Conservation (phyloP, 2,888 invertebrate genomes). For the Lepidochitona cinerea region DNA sequence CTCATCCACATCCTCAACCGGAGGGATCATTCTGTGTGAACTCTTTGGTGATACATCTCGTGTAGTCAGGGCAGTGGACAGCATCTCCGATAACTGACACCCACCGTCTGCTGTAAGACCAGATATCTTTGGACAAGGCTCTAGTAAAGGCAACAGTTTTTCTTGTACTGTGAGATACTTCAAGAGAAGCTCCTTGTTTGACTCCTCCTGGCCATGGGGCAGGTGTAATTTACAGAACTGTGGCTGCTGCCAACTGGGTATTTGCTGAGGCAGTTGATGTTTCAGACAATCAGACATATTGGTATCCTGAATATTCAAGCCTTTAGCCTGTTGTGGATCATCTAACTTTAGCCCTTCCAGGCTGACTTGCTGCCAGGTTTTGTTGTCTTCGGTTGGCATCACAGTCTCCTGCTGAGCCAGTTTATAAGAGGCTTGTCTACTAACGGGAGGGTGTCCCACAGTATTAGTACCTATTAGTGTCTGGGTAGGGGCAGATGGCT, state of each 20-base stretch:
- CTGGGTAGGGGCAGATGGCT: background rate
- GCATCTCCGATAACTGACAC: background rate
- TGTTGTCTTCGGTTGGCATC: slow-evolving; percentile 75
- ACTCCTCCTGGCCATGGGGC: background rate
- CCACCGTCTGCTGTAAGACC: background rate
- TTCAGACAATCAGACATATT: background rate
- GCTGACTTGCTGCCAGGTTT: background rate
- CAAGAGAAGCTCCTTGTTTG: background rate
- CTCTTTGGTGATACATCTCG: background rate
- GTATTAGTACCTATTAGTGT: slow-evolving; percentile 10
- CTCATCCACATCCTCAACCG: background rate
- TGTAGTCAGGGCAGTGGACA: background rate
- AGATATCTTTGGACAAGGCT: background rate
- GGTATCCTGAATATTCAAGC: background rate
- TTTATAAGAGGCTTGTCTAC: slow-evolving; percentile 89
- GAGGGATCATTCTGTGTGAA: background rate
- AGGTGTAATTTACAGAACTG: background rate
- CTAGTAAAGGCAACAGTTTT: background rate
- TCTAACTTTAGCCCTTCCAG: background rate
- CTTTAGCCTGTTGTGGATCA: background rate
- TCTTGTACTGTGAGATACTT: background rate
- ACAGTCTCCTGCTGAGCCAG: slow-evolving; percentile 89
- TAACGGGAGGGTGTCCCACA: slow-evolving; percentile 77
- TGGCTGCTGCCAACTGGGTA: background rate
- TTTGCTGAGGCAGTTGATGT: background rate